Evolutionary conservation across 2,113 vertebrate species (phyloP), one percentile per base, ranked within the genome.

Genomic region (Chaetops frenatus): DNA sequence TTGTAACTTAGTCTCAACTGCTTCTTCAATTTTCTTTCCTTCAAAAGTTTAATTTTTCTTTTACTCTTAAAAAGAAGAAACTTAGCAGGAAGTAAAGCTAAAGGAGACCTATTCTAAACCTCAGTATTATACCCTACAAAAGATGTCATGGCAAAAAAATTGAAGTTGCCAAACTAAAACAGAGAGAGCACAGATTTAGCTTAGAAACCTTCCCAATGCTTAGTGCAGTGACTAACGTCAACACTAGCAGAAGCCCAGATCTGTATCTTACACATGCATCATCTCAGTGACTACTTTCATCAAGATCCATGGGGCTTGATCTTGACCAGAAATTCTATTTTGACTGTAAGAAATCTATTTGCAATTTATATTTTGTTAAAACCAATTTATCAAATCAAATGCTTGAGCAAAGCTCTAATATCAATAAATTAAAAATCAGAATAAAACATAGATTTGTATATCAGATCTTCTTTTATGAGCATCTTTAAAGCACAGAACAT

Each of bases 281-380:
- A 47, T 40, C 16, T 38, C 67, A 50, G 16, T 86, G 45, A 14
- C 40, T 81, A 42, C 10, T 92, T 45, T 95, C 62, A 57, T 25
- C n/a, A 61, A 65, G 54, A 50, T 65, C 42, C n/a, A 35, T 27
- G 38, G 36, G 1, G 10, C 57, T 86, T 77, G 13, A 28, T 92
- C 81, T 92, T 85, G 36, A 72, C 20, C 22, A 82, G 31, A 73
- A 90, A 80, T 67, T 85, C 11, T 21, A 51, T 36, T 15, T 51
- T 57, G 36, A 73, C 4, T 54, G 2, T 38, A 85, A 85, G 28
- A 86, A 73, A 72, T n/a, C 1, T 36, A 47, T 88, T 90, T 85
- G 14, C 29, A 86, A 45, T 44, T 83, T 82, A 36, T 69, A 53
- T 65, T 88, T 91, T 86, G 4, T 69, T 61, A 45, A 82, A 92